Percentiles rank a stretch among this genome's conserved stretches.
Conservation (phyloP, 2,797 vertebrate species). For the Amniataba percoides region DNA sequence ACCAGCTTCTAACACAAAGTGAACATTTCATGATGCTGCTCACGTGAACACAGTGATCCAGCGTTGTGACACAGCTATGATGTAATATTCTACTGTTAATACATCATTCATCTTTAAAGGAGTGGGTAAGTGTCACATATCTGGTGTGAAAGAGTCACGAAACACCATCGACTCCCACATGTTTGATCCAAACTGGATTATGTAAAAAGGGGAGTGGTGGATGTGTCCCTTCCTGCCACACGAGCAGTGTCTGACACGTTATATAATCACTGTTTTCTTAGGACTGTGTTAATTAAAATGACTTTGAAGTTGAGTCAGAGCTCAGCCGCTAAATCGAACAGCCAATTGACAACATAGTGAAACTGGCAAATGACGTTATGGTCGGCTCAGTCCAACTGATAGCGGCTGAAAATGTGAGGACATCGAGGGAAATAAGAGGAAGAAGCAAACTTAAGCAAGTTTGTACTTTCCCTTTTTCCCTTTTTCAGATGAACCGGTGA, state of each 20-base stretch:
- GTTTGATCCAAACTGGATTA: constrained; percentile 14
- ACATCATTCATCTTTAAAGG: background rate
- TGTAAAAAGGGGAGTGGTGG: constrained; percentile 14
- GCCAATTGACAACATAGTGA: constrained; percentile 42
- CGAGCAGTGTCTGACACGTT: constrained; percentile 50
- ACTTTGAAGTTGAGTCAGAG: constrained; percentile 67
- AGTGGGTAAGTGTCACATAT: background rate
- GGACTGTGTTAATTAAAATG: constrained; percentile 56
- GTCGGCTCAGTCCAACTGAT: background rate
- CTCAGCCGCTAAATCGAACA: constrained; percentile 51
- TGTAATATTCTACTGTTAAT: background rate
- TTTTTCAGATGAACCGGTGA: background rate
- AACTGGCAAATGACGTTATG: constrained; percentile 35
- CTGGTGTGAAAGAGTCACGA: background rate
- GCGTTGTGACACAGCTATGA: background rate
- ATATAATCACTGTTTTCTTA: constrained; percentile 58
- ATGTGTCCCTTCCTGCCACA: constrained; percentile 47
- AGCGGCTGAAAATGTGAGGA: background rate
- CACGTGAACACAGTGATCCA: background rate
- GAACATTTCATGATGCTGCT: background rate
- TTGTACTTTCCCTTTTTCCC: background rate
- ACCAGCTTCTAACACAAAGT: background rate
- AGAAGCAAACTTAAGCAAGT: background rate
- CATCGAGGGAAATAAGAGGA: background rate
- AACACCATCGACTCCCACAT: background rate